Base-by-base conservation (phyloP, 2,888 invertebrate genomes). In the Ectemnius continuus region DNA sequence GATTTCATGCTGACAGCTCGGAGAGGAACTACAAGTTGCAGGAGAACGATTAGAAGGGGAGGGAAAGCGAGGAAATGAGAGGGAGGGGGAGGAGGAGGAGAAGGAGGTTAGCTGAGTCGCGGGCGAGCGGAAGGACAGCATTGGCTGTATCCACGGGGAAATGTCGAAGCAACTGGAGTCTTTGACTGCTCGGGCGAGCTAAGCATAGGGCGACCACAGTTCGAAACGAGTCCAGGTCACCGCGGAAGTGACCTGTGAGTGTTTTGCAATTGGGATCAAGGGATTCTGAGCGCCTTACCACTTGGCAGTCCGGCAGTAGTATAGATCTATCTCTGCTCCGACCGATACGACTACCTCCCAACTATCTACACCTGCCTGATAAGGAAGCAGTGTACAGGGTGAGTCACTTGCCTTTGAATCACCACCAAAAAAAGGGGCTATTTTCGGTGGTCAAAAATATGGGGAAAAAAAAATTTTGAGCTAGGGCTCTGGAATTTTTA, bases 151-250 rank as follows among this genome's bases (percentile, higher is more conserved):
- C 56, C 66, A 20, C 61, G n/a, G 70, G 63, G 67, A 68, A 75
- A 67, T 73, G 65, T 46, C 73, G 61, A 61, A 59, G 52, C 60
- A 68, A 72, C 61, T 68, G 57, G 20, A 28, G 66, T 71, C 80
- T 84, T 81, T 81, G 78, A 84, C 78, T 82, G 77, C n/a, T 68
- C 75, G 60, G 48, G 72, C 75, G 75, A 74, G 61, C 71, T 78
- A 71, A 77, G 69, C 58, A 68, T 76, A 16, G 52, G 16, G 52
- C 79, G 67, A 79, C 75, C 71, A 75, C 11, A 36, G 73, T 73
- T 79, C 65, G 67, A 48, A 61, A 61, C 63, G 26, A 66, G 59
- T 75, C 70, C 46, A 46, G 23, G 59, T 70, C 52, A 13, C 52
- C 6, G 3, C 64, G 26, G 26, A 70, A 72, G 20, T 75, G 64